Evolutionary conservation across 2,113 vertebrate genomes (phyloP), one percentile per base, ranked within the genome.

Genomic region (Tamias sibiricus): DNA sequence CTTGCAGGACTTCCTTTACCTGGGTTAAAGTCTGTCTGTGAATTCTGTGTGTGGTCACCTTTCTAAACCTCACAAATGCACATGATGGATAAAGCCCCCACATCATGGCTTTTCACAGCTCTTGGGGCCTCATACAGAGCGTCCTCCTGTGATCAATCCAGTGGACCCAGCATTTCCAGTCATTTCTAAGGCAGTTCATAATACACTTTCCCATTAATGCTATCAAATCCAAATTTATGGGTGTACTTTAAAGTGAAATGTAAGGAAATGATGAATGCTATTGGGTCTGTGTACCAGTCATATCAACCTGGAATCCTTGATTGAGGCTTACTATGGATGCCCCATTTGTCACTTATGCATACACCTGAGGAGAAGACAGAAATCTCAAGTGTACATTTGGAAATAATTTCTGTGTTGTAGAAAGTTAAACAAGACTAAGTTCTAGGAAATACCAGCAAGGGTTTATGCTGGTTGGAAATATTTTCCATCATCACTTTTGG

Each of bases 61-160:
- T 79, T 69, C 11, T 57, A 30, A 74, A 76, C 0, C 10, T n/a
- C 71, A 44, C 1, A 57, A 10, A 2, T 71, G 17, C 8, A 47
- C 0, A 20, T 4, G 74, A 24, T 12, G 26, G 26, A 40, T 62
- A 6, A 64, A n/a, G 44, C 68, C 4, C 26, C 68, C 19, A 2
- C 40, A 68, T 44, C 28, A 30, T 17, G 64, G 28, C 42, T 71
- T 9, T 30, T 32, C 4, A 11, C 4, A 30, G 35, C 9, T 79
- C 40, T 62, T 47, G 1, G 57, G 7, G 7, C 1, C 13, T 14
- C 28, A 8, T 0, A 2, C 14, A 26, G 0, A 74, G 5, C 4
- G 0, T 26, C 14, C 3, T 30, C 14, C 0, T 22, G 10, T 47
- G 14, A 0, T 49, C 35, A 42, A 20, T 5, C 2, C 37, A 14